These are phyloP conservation scores for Pipistrellus pipistrellus DNA, from an alignment of 2,797 vertebrate species.

Conservation along the genomic window DNA sequence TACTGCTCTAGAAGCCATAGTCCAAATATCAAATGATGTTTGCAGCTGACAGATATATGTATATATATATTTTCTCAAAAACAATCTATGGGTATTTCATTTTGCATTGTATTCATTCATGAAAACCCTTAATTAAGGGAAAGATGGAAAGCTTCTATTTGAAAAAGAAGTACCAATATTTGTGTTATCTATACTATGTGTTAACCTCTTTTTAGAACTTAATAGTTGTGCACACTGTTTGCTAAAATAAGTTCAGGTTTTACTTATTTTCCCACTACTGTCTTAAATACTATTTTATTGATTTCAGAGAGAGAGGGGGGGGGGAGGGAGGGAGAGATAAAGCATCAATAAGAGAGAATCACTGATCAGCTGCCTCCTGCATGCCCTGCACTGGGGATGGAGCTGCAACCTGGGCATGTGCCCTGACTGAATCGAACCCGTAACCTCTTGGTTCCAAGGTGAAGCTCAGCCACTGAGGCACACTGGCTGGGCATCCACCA, in stretches of 20 bases:
- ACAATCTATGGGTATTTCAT: not conserved
- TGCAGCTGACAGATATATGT: not conserved
- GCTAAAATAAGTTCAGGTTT: constrained; percentile 29
- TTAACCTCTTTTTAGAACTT: not conserved
- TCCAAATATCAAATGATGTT: constrained; percentile 17
- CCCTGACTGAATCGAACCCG: too few relatives aligned
- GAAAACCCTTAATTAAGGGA: not conserved
- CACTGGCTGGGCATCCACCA: not conserved
- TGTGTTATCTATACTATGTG: constrained; percentile 7
- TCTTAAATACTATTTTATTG: not conserved
- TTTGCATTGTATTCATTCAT: not conserved
- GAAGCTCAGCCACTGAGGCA: too few relatives aligned
- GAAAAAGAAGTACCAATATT: constrained; percentile 17
- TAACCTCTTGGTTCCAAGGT: too few relatives aligned
- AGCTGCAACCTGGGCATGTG: too few relatives aligned
- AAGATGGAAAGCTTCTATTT: constrained; percentile 22
- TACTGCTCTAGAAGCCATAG: not conserved
- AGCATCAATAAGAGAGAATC: too few relatives aligned
- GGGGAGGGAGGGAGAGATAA: too few relatives aligned
- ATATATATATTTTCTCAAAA: not conserved
- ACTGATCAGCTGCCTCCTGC: too few relatives aligned
- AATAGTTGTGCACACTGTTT: not conserved
- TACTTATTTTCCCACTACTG: constrained; percentile 30
- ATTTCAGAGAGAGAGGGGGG: too few relatives aligned
- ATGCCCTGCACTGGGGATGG: too few relatives aligned